Evolutionary conservation across 2,797 vertebrate genomes (phyloP).

Genomic region (Pipistrellus kuhlii): DNA sequence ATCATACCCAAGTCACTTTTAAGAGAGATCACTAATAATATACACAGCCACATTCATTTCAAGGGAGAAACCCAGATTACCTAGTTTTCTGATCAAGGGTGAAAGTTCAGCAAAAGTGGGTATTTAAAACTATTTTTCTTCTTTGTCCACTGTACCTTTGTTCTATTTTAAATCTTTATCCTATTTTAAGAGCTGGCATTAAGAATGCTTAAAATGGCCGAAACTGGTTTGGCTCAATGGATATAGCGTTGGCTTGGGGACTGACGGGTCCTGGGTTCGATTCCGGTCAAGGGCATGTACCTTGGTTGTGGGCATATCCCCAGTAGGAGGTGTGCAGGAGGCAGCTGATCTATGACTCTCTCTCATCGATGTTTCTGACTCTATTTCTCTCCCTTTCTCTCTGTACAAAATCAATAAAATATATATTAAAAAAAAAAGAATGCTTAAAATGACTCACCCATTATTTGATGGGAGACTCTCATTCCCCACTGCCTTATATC

Average conservation of each 20-base stretch:
- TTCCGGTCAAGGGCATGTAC: too few species aligned
- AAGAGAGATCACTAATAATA: too few species aligned
- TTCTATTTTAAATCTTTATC: neutral
- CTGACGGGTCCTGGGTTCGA: too few species aligned
- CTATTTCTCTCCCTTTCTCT: too few species aligned
- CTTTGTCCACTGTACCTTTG: neutral
- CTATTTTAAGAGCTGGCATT: neutral
- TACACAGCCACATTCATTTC: neutral
- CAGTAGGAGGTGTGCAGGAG: too few species aligned
- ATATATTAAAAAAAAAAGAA: neutral
- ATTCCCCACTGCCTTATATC: neutral
- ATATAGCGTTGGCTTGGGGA: too few species aligned
- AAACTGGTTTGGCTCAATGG: too few species aligned
- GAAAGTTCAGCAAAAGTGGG: neutral
- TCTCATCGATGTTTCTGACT: too few species aligned
- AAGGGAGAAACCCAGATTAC: neutral
- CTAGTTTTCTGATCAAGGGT: neutral
- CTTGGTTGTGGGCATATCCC: too few species aligned
- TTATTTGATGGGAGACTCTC: neutral
- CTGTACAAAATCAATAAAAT: too few species aligned
- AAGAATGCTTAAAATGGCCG: neutral
- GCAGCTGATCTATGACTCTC: too few species aligned
- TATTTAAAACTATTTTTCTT: neutral
- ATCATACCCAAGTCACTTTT: neutral
- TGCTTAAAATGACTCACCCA: neutral